phyloP scores from a whole-genome alignment of 2,113 vertebrate species.

The cattle (Bos taurus) region DNA sequence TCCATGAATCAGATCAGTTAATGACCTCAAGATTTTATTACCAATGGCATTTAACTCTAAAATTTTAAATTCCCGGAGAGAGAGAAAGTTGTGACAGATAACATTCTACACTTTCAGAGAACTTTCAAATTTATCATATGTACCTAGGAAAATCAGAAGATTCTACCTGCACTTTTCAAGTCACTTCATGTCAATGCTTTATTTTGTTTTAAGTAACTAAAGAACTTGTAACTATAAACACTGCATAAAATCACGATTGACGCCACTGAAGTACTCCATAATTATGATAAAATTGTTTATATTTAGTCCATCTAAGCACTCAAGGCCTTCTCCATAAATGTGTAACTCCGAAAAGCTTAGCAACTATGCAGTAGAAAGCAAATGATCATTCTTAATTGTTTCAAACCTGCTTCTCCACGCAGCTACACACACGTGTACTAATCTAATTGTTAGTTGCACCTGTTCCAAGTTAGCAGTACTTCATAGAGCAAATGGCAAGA shows the following conservation, averaged over 20 bases:
- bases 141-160: neutral
- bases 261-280: neutral
- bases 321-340: neutral
- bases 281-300: neutral
- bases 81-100: neutral
- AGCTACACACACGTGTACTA: conserved; percentile 18
- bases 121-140: neutral
- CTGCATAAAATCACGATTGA: neutral
- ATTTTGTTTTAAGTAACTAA: neutral
- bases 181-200: neutral
- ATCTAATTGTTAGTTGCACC: conserved; percentile 22
- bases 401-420: neutral
- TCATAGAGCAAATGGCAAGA: conserved; percentile 19
- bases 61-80: neutral
- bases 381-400: neutral
- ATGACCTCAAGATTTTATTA: neutral
- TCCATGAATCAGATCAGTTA: neutral
- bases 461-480: conserved; percentile 32
- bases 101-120: neutral
- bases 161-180: neutral
- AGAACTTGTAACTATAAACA: neutral
- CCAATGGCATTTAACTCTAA: neutral
- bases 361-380: conserved; percentile 1
- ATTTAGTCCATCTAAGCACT: neutral
- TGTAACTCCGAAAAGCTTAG: neutral